Conservation (phyloP, 2,888 invertebrate species). For the Charanyca ferruginea region DNA sequence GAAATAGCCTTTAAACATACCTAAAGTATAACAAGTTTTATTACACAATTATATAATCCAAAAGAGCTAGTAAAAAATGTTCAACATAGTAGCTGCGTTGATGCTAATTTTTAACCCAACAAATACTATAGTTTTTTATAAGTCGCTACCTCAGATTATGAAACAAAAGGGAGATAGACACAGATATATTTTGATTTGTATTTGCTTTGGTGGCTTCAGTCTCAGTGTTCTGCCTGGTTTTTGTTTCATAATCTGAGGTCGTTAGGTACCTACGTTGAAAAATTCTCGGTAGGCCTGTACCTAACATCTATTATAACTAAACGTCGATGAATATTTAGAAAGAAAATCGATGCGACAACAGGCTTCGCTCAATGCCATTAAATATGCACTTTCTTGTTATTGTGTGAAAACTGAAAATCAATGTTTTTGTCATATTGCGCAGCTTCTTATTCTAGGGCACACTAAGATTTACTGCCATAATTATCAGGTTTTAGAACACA, state of each 20-base stretch:
- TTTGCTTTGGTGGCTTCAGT: too few species aligned
- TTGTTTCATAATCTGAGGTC: too few species aligned
- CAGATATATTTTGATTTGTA: too few species aligned
- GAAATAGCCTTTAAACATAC: background rate
- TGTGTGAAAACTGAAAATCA: slow-evolving; percentile 20
- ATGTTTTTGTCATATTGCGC: slow-evolving; percentile 23
- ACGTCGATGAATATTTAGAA: slow-evolving; percentile 35
- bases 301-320: slow-evolving; percentile 27
- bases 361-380: slow-evolving; percentile 28
- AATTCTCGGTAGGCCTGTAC: slow-evolving; percentile 9
- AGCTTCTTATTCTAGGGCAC: too few species aligned
- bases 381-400: slow-evolving; percentile 35
- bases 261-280: slow-evolving; percentile 17
- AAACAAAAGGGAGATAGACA: too few species aligned
- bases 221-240: too few species aligned
- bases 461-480: too few species aligned
- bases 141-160: too few species aligned
- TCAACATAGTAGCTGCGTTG: background rate
- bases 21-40: background rate
- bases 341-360: slow-evolving; percentile 48
- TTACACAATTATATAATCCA: background rate
- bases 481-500: too few species aligned
- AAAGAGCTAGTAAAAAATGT: slow-evolving; percentile 18
- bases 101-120: too few species aligned
- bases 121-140: too few species aligned